Conservation (phyloP, 1,140 invertebrate genomes). For the Heliconius melpomene region DNA sequence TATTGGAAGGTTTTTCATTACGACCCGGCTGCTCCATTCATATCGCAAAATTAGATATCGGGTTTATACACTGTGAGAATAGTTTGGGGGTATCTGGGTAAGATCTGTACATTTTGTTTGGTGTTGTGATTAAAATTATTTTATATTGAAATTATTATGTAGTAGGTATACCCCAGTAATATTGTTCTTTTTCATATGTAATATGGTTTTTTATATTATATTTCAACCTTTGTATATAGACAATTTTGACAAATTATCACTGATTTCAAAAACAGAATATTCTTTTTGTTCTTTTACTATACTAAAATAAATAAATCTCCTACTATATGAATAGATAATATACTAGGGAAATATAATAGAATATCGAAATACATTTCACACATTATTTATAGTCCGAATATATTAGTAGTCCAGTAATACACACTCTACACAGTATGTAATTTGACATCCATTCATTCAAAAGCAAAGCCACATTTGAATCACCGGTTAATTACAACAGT, state of each 20-base stretch:
- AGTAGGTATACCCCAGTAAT: background rate
- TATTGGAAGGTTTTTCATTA: slow-evolving; percentile 37
- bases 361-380: background rate
- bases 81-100: background rate
- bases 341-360: background rate
- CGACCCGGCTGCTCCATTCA: slow-evolving; percentile 26
- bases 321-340: too few species aligned
- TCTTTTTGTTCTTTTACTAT: too few species aligned
- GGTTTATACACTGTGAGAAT: slow-evolving; percentile 33
- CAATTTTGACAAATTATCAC: too few species aligned
- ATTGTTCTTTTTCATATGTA: background rate
- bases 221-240: background rate
- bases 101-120: background rate
- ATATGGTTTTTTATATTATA: too few species aligned
- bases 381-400: background rate
- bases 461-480: background rate
- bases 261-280: too few species aligned
- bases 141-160: background rate
- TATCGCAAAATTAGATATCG: slow-evolving; percentile 38
- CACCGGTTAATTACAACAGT: background rate
- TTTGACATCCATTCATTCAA: background rate
- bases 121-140: background rate
- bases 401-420: background rate
- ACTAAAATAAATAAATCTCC: too few species aligned
- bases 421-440: background rate